Conservation (phyloP, 2,113 vertebrate species). For the Phrynosoma blainvillii region DNA sequence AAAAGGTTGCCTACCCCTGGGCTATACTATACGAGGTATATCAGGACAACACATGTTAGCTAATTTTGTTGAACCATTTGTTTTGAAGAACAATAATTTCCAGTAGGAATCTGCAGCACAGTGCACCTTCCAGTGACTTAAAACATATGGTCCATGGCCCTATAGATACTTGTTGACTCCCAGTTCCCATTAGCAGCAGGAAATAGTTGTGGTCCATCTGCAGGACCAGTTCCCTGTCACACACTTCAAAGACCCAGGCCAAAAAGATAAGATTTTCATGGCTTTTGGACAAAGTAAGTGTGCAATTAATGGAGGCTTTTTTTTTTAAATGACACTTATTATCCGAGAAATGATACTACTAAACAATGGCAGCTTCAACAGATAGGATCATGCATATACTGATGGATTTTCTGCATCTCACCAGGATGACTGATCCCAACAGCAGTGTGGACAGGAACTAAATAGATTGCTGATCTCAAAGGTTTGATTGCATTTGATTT, state of each 20-base stretch:
- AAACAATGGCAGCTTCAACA: too few species aligned
- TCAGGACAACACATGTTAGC: not conserved
- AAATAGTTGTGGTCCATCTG: not conserved
- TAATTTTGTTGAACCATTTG: not conserved
- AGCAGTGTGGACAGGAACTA: not conserved
- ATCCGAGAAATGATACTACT: too few species aligned
- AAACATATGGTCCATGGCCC: not conserved
- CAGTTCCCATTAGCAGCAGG: not conserved
- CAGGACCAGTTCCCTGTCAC: not conserved
- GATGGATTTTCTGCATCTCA: not conserved
- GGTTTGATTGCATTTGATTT: not conserved
- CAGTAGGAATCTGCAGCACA: not conserved
- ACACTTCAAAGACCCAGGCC: too few species aligned
- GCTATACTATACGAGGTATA: not conserved
- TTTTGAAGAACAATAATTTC: not conserved
- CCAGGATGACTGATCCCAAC: not conserved
- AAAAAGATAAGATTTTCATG: too few species aligned
- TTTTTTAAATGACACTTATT: too few species aligned
- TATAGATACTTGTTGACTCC: not conserved
- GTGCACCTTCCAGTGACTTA: not conserved
- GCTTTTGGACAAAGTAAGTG: too few species aligned
- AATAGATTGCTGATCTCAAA: not conserved
- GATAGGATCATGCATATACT: not conserved
- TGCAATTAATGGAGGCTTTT: too few species aligned
- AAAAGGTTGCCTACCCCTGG: too few species aligned